Evolutionary conservation across 2,113 vertebrate genomes (phyloP).

Genomic region (Zootoca vivipara): DNA sequence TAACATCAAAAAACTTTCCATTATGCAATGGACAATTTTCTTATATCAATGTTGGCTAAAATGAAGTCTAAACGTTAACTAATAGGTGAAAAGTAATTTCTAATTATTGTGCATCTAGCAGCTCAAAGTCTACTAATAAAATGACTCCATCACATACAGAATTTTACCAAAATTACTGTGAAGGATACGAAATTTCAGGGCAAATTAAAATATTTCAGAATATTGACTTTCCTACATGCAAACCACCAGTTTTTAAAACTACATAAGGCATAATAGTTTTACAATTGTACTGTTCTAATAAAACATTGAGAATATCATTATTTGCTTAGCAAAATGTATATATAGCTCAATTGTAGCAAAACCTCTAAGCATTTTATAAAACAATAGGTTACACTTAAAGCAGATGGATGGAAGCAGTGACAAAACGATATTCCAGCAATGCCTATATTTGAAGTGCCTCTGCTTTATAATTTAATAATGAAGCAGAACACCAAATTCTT

Average conservation of each 20-base stretch:
- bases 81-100: conserved; percentile 53
- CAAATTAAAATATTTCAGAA: conserved; percentile 18
- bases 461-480: neutral
- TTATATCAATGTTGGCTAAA: neutral
- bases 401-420: conserved; percentile 41
- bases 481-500: neutral
- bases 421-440: conserved; percentile 29
- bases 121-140: neutral
- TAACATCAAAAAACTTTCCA: neutral
- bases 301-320: conserved; percentile 26
- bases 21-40: conserved; percentile 1
- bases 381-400: conserved; percentile 37
- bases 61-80: conserved; percentile 1
- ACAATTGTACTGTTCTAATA: conserved; percentile 41
- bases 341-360: too few species aligned
- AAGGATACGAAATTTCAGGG: neutral
- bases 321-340: too few species aligned
- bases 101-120: conserved; percentile 14
- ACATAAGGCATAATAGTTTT: conserved; percentile 11
- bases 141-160: conserved; percentile 19
- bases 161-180: conserved; percentile 18
- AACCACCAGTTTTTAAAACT: neutral
- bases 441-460: neutral
- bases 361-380: neutral
- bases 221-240: neutral